Base-by-base conservation (phyloP, 37 sponge, comb jelly and placozoan genomes). In the Axinella damicornis region DNA sequence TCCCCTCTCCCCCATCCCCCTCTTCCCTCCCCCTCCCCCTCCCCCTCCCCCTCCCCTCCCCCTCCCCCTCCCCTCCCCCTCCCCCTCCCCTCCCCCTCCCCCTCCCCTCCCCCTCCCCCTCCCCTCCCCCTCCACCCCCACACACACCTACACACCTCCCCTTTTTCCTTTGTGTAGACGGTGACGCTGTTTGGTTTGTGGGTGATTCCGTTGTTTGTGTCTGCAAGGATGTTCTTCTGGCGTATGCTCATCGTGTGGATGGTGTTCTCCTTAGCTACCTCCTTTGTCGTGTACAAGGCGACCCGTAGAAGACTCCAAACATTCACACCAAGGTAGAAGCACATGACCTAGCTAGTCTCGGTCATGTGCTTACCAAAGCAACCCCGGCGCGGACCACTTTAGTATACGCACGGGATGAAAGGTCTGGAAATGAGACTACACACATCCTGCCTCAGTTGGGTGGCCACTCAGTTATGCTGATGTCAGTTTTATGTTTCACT, bases 201-300 rank as follows among this genome's bases (percentile, higher is more conserved):
- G 98, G 55, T 90, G n/a, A 97, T 97, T 33, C 98, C 98, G 5
- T 53, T 85, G 11, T 71, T 31, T 63, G 54, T 81, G 9, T 71
- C 82, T 62, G 38, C 92, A 19, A 72, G 57, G 20, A 33, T 90
- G 72, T 36, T 52, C 28, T 95, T 91, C 69, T 92, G 91, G 91
- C 73, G 99, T 63, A 95, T 99, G 94, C 36, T 93, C 22, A 27
- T 80, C 0, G 88, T 91, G 5, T 99, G 99, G 99, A 65, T 53
- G 58, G 24, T 96, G 25, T 99, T 99, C 88, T 85, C 95, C 16
- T 30, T 80, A 53, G 54, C 91, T 73, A 95, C 97, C 5, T 25
- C 64, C 5, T 90, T 92, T 67, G 68, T 96, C 28, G 89, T 96
- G 75, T 95, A 71, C 76, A 95, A 83, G 63, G 93, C 96, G 27